phyloP scores from a whole-genome alignment of 2,113 vertebrate species.

The Aldabrachelys gigantea region DNA sequence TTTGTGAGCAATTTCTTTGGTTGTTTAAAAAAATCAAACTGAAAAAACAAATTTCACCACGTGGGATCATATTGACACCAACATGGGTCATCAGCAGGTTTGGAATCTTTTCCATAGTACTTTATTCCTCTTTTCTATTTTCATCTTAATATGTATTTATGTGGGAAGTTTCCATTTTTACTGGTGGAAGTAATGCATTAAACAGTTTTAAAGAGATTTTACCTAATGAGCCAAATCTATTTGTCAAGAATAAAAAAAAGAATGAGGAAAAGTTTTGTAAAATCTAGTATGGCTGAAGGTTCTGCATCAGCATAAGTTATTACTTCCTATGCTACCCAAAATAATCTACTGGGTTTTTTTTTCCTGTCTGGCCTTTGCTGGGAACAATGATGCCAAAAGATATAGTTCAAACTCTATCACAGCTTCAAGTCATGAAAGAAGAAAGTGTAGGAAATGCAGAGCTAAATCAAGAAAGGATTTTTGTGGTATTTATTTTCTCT shows the following conservation, averaged over 20 bases:
- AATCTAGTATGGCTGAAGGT: constrained; percentile 29
- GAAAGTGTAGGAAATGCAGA: background rate
- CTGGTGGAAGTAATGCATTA: background rate
- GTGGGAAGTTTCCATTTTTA: background rate
- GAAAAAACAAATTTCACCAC: background rate
- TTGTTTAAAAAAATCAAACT: background rate
- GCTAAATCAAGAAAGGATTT: constrained; percentile 10
- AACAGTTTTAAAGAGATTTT: background rate
- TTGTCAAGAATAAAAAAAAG: background rate
- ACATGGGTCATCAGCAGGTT: background rate
- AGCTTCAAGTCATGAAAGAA: constrained; percentile 16
- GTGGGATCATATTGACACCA: background rate
- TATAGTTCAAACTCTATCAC: background rate
- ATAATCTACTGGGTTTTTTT: constrained; percentile 54
- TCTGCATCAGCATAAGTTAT: constrained; percentile 46
- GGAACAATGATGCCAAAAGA: constrained; percentile 45
- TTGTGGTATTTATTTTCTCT: background rate
- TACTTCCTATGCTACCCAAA: constrained; percentile 55
- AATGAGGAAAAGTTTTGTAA: background rate
- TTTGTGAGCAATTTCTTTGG: background rate
- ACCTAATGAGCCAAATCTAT: background rate
- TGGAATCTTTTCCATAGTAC: background rate
- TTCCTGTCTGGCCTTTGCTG: background rate
- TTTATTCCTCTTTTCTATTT: background rate
- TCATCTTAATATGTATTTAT: background rate